Conservation (phyloP, 23 tunicate genomes). For the Phallusia fumigata region DNA sequence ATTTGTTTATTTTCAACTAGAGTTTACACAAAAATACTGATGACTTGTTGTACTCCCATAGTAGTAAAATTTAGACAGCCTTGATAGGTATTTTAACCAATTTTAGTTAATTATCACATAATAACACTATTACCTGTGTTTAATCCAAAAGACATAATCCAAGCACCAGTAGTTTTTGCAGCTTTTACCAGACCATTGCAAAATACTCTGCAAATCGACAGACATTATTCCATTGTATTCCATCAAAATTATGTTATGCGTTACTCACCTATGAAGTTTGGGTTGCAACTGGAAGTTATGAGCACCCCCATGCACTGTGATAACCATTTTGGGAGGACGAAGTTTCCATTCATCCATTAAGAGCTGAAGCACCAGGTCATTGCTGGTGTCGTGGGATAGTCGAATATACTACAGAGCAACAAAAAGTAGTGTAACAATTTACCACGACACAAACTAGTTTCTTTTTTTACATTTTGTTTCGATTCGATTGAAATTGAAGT, state of each 20-base stretch:
- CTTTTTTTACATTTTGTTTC: too few relatives aligned
- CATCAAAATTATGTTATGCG: not conserved
- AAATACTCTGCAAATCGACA: constrained; percentile 51
- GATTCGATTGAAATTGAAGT: too few relatives aligned
- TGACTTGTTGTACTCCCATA: too few relatives aligned
- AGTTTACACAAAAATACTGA: too few relatives aligned
- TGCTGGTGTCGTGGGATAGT: constrained; percentile 70
- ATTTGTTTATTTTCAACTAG: not conserved
- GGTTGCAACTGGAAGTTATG: constrained; percentile 88
- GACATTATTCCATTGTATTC: not conserved
- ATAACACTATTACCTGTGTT: constrained; percentile 52
- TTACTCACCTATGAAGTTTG: constrained; percentile 60
- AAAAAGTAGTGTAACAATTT: not conserved
- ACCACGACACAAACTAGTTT: not conserved
- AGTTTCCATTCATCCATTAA: constrained; percentile 89
- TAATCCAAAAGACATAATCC: constrained; percentile 92
- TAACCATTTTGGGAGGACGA: constrained; percentile 80
- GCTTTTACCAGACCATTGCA: constrained; percentile 92
- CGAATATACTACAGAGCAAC: constrained; percentile 73
- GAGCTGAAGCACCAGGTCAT: constrained; percentile 55
- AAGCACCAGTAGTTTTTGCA: constrained; percentile 95
- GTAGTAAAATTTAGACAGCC: too few relatives aligned
- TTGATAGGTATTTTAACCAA: too few relatives aligned
- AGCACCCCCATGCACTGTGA: constrained; percentile 92
- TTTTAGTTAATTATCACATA: too few relatives aligned